phyloP scores from a whole-genome alignment of 1,140 invertebrate species.

The Trachymyrmex cornetzi region DNA sequence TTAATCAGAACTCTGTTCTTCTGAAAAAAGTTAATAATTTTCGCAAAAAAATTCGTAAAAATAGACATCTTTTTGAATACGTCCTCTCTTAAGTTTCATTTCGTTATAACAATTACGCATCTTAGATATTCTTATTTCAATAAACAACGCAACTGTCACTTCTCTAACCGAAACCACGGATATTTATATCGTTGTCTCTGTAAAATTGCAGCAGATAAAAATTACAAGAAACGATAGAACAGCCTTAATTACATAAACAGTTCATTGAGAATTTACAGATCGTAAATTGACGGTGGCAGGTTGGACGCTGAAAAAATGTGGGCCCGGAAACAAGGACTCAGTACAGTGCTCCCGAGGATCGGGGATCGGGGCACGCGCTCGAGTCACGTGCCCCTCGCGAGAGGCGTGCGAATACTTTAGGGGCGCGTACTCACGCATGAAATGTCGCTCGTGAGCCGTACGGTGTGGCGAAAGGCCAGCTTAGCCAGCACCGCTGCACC shows the following conservation, averaged over 20 bases:
- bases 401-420: constrained; percentile 38
- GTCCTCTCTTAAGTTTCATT: too few species aligned
- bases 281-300: not conserved
- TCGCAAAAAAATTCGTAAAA: too few species aligned
- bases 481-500: not conserved
- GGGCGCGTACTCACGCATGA: constrained; percentile 42
- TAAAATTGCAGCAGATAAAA: not conserved
- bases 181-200: not conserved
- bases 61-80: too few species aligned
- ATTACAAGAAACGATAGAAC: not conserved
- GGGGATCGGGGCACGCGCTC: constrained; percentile 23
- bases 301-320: not conserved
- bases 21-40: too few species aligned
- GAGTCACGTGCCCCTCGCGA: constrained; percentile 64
- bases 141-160: not conserved
- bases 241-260: not conserved
- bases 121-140: not conserved
- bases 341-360: not conserved
- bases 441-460: too few species aligned
- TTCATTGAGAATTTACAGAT: not conserved
- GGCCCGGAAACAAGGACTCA: constrained; percentile 10
- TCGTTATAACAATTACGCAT: too few species aligned
- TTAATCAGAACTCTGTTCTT: too few species aligned
- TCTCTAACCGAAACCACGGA: not conserved
- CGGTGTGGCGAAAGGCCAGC: constrained; percentile 47